Evolutionary conservation across 2,888 invertebrate species (phyloP).

Genomic region (Timema podura): DNA sequence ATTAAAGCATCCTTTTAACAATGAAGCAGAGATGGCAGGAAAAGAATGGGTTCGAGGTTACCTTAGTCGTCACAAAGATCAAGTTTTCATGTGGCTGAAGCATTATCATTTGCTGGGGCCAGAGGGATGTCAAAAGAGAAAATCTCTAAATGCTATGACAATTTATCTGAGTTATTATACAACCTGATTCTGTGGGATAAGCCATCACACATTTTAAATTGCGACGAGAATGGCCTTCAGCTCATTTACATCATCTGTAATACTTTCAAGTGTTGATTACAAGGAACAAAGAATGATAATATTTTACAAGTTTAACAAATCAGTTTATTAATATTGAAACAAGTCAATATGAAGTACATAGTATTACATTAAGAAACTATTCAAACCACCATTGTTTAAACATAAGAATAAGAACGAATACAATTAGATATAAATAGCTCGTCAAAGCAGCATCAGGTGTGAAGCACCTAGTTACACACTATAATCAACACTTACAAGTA

Average conservation of each 20-base stretch:
- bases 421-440: too few relatives aligned
- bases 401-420: too few relatives aligned
- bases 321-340: too few relatives aligned
- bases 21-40: background rate
- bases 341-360: too few relatives aligned
- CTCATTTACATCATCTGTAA: constrained; percentile 10
- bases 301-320: too few relatives aligned
- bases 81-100: background rate
- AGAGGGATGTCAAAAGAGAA: constrained; percentile 9
- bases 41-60: constrained; percentile 1
- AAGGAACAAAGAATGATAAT: too few relatives aligned
- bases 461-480: too few relatives aligned
- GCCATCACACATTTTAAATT: constrained; percentile 11
- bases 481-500: too few relatives aligned
- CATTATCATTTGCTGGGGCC: constrained; percentile 1
- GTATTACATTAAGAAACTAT: too few relatives aligned
- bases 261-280: too few relatives aligned
- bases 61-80: background rate
- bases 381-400: too few relatives aligned
- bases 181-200: background rate
- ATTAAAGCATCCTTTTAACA: background rate
- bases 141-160: constrained; percentile 9
- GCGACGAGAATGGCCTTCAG: constrained; percentile 12
- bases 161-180: background rate
- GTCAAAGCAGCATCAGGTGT: too few relatives aligned